Evolutionary conservation across 2,797 vertebrate genomes (phyloP), one percentile per base, ranked within the genome.

Genomic region (Gobionotothen gibberifrons): DNA sequence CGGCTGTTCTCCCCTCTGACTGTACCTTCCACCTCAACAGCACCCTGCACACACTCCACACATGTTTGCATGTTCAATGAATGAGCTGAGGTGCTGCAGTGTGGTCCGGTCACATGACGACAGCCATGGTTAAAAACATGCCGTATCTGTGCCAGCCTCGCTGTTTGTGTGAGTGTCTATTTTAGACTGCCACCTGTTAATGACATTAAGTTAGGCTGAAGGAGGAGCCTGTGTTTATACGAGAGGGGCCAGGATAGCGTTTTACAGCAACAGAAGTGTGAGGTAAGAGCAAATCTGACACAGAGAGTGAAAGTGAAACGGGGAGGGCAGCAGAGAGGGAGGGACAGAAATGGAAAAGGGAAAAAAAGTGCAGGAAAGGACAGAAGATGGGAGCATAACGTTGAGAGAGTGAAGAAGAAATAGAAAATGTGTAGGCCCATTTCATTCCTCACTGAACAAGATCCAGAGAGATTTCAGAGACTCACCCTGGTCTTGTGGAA

Each of bases 131-230:
- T 69, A 72, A 82, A 87, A 85, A 82, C 79, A 87, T 74, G 89
- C 82, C 82, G 74, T 72, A 55, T 81, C 79, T 83, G 68, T 73
- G 52, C 78, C 64, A 36, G 74, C 64, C 77, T 77, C 48, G 59
- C 59, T 65, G 71, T 51, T 54, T 48, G 39, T 58, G 36, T 60
- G 76, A 39, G 84, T 17, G 74, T 77, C 94, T 95, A 95, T 95
- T 95, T 95, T 89, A 32, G 92, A 94, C 90, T 85, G 83, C 87
- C 95, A 95, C 94, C 95, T 95, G 94, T 95, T 95, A 95, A 95
- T 93, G 93, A 95, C 92, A 93, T 95, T 92, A 94, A 93, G 87
- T 90, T 72, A 75, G 83, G 69, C 65, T 13, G 59, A 80, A 85
- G 87, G 90, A 92, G 91, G 88, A 81, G 89, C 73, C 46, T 76